Conservation (phyloP, 1,140 invertebrate species). For the Pararge aegeria region DNA sequence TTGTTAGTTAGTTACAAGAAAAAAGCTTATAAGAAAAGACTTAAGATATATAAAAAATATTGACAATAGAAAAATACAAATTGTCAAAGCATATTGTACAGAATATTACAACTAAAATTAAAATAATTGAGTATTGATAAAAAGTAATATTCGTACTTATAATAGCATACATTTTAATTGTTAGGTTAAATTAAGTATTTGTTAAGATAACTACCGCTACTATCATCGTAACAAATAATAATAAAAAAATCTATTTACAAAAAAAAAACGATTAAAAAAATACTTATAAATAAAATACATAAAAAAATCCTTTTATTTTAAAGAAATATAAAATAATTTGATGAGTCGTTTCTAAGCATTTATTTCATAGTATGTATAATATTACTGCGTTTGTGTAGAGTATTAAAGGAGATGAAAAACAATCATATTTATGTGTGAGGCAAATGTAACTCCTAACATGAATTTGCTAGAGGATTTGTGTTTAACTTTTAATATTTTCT, state of each 20-base stretch:
- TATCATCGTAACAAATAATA: constrained; percentile 18
- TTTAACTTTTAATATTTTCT: too few relatives aligned
- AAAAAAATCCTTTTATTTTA: background rate
- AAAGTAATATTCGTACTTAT: constrained; percentile 32
- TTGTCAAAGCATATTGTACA: constrained; percentile 32
- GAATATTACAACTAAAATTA: constrained; percentile 34
- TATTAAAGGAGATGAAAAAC: too few relatives aligned
- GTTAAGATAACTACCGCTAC: constrained; percentile 10
- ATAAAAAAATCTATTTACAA: constrained; percentile 47
- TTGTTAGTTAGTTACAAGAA: background rate
- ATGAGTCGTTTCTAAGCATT: too few relatives aligned
- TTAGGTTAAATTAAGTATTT: constrained; percentile 27
- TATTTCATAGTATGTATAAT: too few relatives aligned
- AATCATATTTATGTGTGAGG: too few relatives aligned
- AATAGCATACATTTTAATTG: constrained; percentile 22
- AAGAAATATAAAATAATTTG: too few relatives aligned
- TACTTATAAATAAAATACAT: constrained; percentile 1
- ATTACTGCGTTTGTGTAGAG: too few relatives aligned
- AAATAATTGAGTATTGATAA: constrained; percentile 46
- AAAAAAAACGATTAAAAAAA: constrained; percentile 12
- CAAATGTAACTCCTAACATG: too few relatives aligned
- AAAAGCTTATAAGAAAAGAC: constrained; percentile 16
- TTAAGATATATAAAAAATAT: constrained; percentile 22
- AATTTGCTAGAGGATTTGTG: too few relatives aligned
- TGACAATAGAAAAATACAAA: constrained; percentile 30